Evolutionary conservation across 2,888 invertebrate species (phyloP), one percentile per base, ranked within the genome.

Genomic region (Teleiodes luculella): DNA sequence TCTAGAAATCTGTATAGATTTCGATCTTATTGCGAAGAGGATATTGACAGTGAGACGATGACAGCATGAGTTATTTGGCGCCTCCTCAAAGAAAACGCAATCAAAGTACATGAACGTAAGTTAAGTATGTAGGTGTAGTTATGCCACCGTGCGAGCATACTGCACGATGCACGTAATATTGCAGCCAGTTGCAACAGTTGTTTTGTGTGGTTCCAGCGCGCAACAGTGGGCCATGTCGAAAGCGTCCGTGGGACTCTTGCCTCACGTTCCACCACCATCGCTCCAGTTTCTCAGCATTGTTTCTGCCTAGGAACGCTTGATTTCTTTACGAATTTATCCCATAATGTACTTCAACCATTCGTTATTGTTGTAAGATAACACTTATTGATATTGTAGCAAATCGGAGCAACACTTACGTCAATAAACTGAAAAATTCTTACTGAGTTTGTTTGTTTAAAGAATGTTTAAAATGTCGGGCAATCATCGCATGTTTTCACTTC

Each of bases 201-300:
- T 68, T 70, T 61, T 65, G 66, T 56, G 56, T 61, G 65, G 58
- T 64, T 68, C 66, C 61, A 70, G 65, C 62, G 20, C 16, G 18
- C 43, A 70, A 66, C 60, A 51, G 43, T 28, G 28, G 43, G 13
- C 39, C 16, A 28, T 81, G 79, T 80, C 62, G 83, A 78, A 85
- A 85, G 76, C 63, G 68, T 72, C 72, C 83, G 84, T 84, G 84
- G 77, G 85, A 86, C 69, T 66, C 67, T 79, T 75, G 70, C 75
- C 65, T 71, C 77, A 78, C 66, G 64, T 16, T 49, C 50, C 51
- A 28, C 28, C 67, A 63, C 60, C 57, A 56, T 61, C 71, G 75
- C 66, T 73, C 76, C 64, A 73, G 73, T 76, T 78, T 78, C 72
- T 70, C 66, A 57, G 56, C 72, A 78, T 81, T 80, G 79, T 80